These are phyloP conservation scores for Colius striatus DNA, from an alignment of 2,113 vertebrate genomes.

Conservation along the genomic window DNA sequence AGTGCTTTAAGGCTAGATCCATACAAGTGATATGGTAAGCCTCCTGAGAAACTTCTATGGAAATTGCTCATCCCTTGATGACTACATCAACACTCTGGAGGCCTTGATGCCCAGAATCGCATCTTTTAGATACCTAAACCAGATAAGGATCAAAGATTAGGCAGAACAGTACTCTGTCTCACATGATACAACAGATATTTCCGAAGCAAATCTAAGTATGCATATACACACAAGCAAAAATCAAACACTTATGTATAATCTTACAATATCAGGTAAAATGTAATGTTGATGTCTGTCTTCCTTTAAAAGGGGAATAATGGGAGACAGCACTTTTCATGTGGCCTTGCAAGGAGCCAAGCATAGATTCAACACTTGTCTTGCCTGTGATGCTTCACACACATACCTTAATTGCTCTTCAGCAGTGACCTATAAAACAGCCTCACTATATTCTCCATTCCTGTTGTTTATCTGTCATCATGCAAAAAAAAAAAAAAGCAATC, in stretches of 20 bases:
- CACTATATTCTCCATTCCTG: background rate
- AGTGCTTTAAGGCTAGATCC: background rate
- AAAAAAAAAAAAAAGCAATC: background rate
- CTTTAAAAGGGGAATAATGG: background rate
- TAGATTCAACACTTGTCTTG: background rate
- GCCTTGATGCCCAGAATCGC: background rate
- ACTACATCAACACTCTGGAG: background rate
- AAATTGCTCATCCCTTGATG: background rate
- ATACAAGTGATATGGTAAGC: background rate
- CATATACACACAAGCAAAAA: background rate
- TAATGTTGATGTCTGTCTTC: background rate
- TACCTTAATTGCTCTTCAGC: background rate
- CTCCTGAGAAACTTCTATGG: background rate
- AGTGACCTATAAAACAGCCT: background rate
- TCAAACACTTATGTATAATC: background rate
- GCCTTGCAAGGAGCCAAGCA: background rate
- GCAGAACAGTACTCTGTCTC: background rate
- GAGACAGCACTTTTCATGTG: background rate
- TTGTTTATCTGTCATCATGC: background rate
- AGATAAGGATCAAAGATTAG: background rate
- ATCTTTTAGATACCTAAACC: background rate
- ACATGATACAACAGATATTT: background rate
- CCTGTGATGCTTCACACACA: background rate
- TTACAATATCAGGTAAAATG: background rate
- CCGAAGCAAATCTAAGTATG: background rate